A percentile compares a stretch with the other conserved stretches of the same genome.
Conservation (phyloP, 1,140 invertebrate genomes). For the Euura saliciscinereae region DNA sequence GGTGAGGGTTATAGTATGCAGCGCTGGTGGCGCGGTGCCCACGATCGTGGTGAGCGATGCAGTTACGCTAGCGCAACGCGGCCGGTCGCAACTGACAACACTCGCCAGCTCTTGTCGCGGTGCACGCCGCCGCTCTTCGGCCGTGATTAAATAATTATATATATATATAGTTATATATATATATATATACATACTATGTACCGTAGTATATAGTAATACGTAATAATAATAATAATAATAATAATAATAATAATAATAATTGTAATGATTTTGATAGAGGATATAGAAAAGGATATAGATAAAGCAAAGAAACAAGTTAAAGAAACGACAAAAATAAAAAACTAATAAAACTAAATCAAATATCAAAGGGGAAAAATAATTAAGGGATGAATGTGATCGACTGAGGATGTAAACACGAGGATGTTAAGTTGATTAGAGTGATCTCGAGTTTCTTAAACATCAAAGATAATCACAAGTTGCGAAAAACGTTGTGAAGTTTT, state of each 20-base stretch:
- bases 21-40: slow-evolving; percentile 55
- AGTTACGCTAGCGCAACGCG: slow-evolving; percentile 63
- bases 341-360: not conserved
- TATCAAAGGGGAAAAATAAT: not conserved
- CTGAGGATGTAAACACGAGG: too few relatives aligned
- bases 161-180: not conserved
- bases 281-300: slow-evolving; percentile 14
- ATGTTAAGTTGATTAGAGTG: too few relatives aligned
- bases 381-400: too few relatives aligned
- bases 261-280: not conserved
- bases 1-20: slow-evolving; percentile 47
- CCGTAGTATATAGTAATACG: not conserved
- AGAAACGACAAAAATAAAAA: slow-evolving; percentile 11
- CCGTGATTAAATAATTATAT: slow-evolving; percentile 8
- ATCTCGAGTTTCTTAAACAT: too few relatives aligned
- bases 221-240: too few relatives aligned
- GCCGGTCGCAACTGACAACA: slow-evolving; percentile 54
- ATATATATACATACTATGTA: slow-evolving; percentile 8
- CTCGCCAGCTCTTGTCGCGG: slow-evolving; percentile 40
- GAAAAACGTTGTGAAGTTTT: too few relatives aligned
- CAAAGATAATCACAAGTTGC: too few relatives aligned
- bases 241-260: not conserved
- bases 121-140: slow-evolving; percentile 39
- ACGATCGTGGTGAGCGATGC: slow-evolving; percentile 54
- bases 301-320: slow-evolving; percentile 10